Conservation (phyloP, 2,797 vertebrate genomes). For the Esox masquinongy region DNA sequence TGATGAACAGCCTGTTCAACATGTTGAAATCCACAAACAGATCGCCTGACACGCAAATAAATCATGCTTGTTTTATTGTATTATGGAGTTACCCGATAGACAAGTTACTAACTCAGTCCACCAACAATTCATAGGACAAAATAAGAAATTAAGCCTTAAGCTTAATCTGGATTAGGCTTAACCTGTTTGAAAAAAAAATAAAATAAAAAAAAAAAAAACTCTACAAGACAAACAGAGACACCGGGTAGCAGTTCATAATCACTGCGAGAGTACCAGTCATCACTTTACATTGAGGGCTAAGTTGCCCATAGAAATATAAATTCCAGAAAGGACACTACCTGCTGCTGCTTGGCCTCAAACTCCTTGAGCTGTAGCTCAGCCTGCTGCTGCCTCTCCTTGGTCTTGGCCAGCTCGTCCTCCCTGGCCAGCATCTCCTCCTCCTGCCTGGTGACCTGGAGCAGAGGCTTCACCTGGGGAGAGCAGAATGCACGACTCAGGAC, state of each 20-base stretch:
- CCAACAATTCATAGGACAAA: not conserved
- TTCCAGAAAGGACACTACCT: constrained; percentile 66
- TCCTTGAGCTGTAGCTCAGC: constrained; percentile 82
- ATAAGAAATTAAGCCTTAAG: not conserved
- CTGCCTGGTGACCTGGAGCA: constrained; percentile 94
- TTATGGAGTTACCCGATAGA: not conserved
- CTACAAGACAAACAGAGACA: not conserved
- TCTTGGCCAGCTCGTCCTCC: constrained; percentile 89
- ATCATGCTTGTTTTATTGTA: not conserved
- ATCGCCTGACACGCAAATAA: too few species aligned
- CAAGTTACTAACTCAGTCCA: not conserved
- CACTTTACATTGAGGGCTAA: not conserved
- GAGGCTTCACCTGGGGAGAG: constrained; percentile 87
- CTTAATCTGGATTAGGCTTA: not conserved
- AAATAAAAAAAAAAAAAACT: not conserved
- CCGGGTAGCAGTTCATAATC: not conserved
- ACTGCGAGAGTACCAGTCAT: not conserved
- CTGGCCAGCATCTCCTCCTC: constrained; percentile 97
- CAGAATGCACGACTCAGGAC: not conserved
- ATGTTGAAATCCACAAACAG: not conserved
- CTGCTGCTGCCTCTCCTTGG: constrained; percentile 86
- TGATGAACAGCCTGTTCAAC: not conserved
- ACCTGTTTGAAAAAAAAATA: not conserved
- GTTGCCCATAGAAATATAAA: not conserved
- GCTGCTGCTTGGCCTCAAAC: constrained; percentile 81